Evolutionary conservation across 2,797 vertebrate species (phyloP), one percentile per base, ranked within the genome.

Genomic region (Fringilla coelebs): DNA sequence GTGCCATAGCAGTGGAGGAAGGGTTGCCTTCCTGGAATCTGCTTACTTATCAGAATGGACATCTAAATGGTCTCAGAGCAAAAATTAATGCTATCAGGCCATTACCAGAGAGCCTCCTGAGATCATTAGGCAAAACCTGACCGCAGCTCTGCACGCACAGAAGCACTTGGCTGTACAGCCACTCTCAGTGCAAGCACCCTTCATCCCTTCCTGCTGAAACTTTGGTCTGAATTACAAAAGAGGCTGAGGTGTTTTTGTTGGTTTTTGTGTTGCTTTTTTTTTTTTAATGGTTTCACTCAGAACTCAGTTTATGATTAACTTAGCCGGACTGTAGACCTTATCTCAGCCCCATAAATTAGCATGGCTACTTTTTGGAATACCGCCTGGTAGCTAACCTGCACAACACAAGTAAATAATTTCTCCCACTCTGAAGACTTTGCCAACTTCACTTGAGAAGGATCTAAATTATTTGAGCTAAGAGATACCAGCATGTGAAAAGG

Each of bases 281-380:
- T 65, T 60, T 73, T 24, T 8, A 65, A 52, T 32, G 10, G 11
- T 57, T 29, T 55, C 86, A 84, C 73, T n/a, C 48, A 88, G 82
- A 78, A 63, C 19, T 5, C 25, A 71, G 88, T 94, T 96, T 82
- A 94, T 94, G 12, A 95, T 95, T 96, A 95, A 96, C 94, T 84
- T 79, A 89, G 17, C 19, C 55, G 61, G 83, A 70, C 61, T 88
- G 73, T 25, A 93, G 90, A 85, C 85, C 74, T 95, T 94, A 96
- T 96, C 94, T 96, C 71, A 91, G 54, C 19, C 61, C 61, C 51
- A 43, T 79, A 94, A 94, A 92, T 94, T 93, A 88, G 34, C 60
- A 7, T 38, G 74, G 83, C 41, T 89, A 29, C 73, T 89, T 92
- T 91, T 84, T 94, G 17, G 76, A 90, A 90, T 73, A 52, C 46